Evolutionary conservation across 2,113 vertebrate species (phyloP), one percentile per base, ranked within the genome.

Genomic region (Ophiodon elongatus): DNA sequence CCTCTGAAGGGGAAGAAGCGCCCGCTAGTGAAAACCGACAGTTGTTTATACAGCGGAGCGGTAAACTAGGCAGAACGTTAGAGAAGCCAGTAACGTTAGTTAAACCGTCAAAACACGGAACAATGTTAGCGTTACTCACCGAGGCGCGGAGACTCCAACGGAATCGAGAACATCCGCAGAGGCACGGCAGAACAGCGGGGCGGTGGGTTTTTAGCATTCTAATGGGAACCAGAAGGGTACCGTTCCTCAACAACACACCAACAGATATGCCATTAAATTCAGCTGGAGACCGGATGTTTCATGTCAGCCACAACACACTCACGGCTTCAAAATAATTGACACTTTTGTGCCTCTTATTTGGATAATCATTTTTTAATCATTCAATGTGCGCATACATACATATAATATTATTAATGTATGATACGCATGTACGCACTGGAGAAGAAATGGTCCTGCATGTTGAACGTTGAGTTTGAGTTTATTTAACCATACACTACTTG

Each of bases 251-350:
- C 21, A 15, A 8, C 39, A 17, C 35, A 69, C 1, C 50, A 62
- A 66, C 66, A 69, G 56, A 62, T 41, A 29, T 52, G 56, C 80
- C 72, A 76, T 73, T 69, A 71, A 72, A 19, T 29, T 33, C 27
- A 62, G 65, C 68, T 60, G 67, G 52, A 19, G 8, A 74, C 66
- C 83, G 90, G 90, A 86, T 33, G 77, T 75, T 57, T 69, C 9
- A 8, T 14, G 15, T 37, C 29, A 31, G 0, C 23, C 59, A 2
- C 14, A 11, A 35, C n/a, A 57, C 21, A 35, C 1, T 25, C 4
- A 2, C 0, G 4, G 1, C 41, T 73, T 85, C 65, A 73, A 63
- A 83, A 59, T 78, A 84, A 84, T 37, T 50, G 1, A 27, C 21
- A 6, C n/a, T 6, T 43, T 3, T 43, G 2, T 68, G 2, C 15